Percentiles rank a stretch among this genome's conserved stretches.
Conservation (phyloP, 2,797 vertebrate genomes). For the Falco peregrinus region DNA sequence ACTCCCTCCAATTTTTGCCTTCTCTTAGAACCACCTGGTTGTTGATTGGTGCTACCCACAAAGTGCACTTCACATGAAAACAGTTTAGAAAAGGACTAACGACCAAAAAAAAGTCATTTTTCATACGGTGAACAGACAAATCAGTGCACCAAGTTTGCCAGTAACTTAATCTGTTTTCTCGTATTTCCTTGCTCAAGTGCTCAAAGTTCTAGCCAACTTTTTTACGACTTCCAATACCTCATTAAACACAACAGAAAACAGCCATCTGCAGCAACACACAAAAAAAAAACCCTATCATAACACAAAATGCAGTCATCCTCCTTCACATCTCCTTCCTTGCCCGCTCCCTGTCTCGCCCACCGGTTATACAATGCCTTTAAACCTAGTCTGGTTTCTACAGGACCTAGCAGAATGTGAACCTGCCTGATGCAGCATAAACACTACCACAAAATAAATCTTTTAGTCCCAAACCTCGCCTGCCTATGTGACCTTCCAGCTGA, state of each 20-base stretch:
- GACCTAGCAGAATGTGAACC: neutral
- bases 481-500: neutral
- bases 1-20: neutral
- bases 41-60: neutral
- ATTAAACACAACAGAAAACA: neutral
- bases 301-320: neutral
- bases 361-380: neutral
- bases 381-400: neutral
- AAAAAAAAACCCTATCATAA: neutral
- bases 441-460: neutral
- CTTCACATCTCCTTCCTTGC: neutral
- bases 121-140: neutral
- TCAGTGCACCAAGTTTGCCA: neutral
- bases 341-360: neutral
- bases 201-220: neutral
- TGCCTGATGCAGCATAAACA: neutral
- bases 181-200: neutral
- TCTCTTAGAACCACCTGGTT: neutral
- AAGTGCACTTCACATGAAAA: accelerated
- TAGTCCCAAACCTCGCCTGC: neutral
- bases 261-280: neutral
- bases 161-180: neutral
- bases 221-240: neutral
- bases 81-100: neutral
- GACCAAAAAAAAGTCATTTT: neutral